Percentiles rank a stretch among this genome's conserved stretches.
These are phyloP conservation scores for Heliconius melpomene DNA, from an alignment of 1,140 invertebrate species.

Conservation along the genomic window DNA sequence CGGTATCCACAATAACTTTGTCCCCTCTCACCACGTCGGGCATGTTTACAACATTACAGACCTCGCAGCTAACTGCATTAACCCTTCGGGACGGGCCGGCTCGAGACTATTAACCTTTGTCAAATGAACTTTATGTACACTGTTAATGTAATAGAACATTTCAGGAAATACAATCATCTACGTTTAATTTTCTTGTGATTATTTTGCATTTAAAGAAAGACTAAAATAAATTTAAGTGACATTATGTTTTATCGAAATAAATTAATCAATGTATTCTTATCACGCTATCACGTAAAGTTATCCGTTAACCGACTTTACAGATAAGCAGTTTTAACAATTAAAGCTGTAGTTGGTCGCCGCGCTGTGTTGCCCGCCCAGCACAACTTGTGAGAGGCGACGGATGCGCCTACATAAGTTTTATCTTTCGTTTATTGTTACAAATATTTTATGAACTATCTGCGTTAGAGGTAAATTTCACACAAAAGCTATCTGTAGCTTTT, in stretches of 20 bases:
- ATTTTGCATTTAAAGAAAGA: not conserved
- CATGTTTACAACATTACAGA: conserved; percentile 24
- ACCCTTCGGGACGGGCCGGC: conserved; percentile 12
- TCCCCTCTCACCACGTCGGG: not conserved
- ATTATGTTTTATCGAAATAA: not conserved
- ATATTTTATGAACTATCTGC: not conserved
- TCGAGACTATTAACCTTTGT: conserved; percentile 27
- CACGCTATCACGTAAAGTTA: too few species aligned
- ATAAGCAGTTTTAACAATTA: too few species aligned
- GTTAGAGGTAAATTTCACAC: not conserved
- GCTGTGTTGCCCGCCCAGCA: not conserved
- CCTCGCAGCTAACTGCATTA: conserved; percentile 21
- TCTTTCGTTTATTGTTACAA: not conserved
- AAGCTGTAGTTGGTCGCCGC: not conserved
- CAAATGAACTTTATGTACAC: conserved; percentile 23
- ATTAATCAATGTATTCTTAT: too few species aligned
- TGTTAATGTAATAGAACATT: not conserved
- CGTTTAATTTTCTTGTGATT: not conserved
- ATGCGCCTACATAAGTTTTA: conserved; percentile 5
- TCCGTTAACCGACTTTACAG: too few species aligned
- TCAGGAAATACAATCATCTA: not conserved
- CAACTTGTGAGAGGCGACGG: not conserved
- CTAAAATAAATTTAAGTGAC: not conserved
- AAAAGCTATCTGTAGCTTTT: not conserved
- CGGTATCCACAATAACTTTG: not conserved